Evolutionary conservation across 2,797 vertebrate species (phyloP).

Genomic region (Periophthalmus magnuspinnatus): DNA sequence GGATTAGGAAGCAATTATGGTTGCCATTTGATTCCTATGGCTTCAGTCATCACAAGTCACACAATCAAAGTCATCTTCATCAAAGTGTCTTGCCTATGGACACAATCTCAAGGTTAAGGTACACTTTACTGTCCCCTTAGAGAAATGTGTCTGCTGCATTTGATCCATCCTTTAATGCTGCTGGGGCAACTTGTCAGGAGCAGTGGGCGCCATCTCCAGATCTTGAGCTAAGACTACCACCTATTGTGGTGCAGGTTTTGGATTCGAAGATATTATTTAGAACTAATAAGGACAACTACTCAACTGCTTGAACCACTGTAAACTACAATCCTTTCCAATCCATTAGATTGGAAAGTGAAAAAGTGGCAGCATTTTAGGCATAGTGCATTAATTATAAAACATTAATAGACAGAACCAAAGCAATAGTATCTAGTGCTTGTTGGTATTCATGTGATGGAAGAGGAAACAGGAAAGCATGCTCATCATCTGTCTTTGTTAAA

Average conservation of each 20-base stretch:
- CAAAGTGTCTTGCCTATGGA: not conserved
- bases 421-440: not conserved
- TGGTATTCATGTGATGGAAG: not conserved
- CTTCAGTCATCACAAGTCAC: not conserved
- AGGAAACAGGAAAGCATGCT: not conserved
- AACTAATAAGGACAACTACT: not conserved
- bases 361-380: too few relatives aligned
- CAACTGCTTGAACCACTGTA: not conserved
- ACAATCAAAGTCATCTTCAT: not conserved
- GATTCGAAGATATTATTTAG: not conserved
- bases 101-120: not conserved
- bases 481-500: slow-evolving; percentile 9
- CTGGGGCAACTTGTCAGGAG: too few relatives aligned
- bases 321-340: not conserved
- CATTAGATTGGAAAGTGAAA: not conserved
- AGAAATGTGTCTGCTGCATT: too few relatives aligned
- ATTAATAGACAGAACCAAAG: not conserved
- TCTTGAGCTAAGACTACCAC: too few relatives aligned
- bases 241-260: too few relatives aligned
- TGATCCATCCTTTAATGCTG: too few relatives aligned
- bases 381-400: not conserved
- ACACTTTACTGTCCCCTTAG: too few relatives aligned
- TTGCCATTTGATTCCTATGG: not conserved
- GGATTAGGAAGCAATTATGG: not conserved
- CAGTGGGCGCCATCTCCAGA: too few relatives aligned